Evolutionary conservation across 2,888 invertebrate species (phyloP).

Genomic region (Lycia hirtaria): DNA sequence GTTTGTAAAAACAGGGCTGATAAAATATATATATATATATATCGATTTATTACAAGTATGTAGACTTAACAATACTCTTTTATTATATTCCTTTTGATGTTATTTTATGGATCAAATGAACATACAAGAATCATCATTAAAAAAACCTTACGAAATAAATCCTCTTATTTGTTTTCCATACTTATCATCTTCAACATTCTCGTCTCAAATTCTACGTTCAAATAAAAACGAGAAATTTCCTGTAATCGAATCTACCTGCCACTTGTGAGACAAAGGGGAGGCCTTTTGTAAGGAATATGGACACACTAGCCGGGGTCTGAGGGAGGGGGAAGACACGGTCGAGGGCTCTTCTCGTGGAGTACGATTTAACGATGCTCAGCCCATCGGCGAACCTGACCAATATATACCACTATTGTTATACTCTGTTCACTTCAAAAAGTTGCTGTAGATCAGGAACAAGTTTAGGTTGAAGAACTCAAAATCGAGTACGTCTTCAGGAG

Average conservation of each 20-base stretch:
- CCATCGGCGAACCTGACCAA: conserved; percentile 37
- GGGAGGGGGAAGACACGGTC: conserved; percentile 50
- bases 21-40: too few species aligned
- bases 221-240: conserved; percentile 18
- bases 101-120: neutral
- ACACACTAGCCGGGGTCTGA: conserved; percentile 14
- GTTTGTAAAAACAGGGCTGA: too few species aligned
- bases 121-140: neutral
- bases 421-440: conserved; percentile 2
- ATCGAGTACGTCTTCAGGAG: too few species aligned
- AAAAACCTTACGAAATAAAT: neutral
- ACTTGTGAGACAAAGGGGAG: conserved; percentile 30
- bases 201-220: conserved; percentile 13
- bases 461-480: neutral
- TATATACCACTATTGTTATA: conserved; percentile 8
- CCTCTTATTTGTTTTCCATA: conserved; percentile 1
- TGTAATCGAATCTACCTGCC: conserved; percentile 19
- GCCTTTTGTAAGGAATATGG: conserved; percentile 29
- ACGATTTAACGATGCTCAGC: conserved; percentile 62
- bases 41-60: too few species aligned
- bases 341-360: conserved; percentile 55
- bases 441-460: neutral
- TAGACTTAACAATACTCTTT: too few species aligned
- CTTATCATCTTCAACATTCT: conserved; percentile 3
- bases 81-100: neutral